phyloP scores from a whole-genome alignment of 2,797 vertebrate genomes.

The Limosa lapponica region DNA sequence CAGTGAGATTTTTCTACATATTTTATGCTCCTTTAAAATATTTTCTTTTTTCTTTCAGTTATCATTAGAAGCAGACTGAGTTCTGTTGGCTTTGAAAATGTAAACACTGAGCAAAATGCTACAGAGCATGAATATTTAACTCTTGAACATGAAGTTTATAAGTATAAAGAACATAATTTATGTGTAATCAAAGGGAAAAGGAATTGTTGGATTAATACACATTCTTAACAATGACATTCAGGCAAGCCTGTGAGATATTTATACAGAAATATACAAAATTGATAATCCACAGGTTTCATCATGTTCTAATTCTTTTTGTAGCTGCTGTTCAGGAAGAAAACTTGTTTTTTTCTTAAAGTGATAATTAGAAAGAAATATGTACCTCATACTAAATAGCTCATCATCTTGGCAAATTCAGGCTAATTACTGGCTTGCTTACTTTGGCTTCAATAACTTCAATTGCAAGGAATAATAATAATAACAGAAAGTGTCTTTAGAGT shows the following conservation, averaged over 20 bases:
- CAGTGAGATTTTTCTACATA: neutral
- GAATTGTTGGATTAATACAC: neutral
- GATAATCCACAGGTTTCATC: neutral
- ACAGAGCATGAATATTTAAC: slow-evolving; percentile 24
- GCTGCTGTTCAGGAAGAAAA: neutral
- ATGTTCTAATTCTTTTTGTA: neutral
- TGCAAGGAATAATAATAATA: neutral
- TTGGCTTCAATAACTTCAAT: neutral
- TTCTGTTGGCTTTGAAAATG: slow-evolving; percentile 43
- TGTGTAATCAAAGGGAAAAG: neutral
- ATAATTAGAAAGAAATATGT: neutral
- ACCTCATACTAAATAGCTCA: neutral
- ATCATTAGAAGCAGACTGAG: slow-evolving; percentile 19
- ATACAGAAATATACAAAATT: neutral
- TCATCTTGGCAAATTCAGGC: slow-evolving; percentile 7
- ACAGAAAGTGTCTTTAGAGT: neutral
- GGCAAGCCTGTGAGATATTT: slow-evolving; percentile 4
- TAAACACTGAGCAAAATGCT: slow-evolving; percentile 9
- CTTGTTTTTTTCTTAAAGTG: neutral
- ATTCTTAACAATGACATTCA: neutral
- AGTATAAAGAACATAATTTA: slow-evolving; percentile 18
- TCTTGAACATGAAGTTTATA: slow-evolving; percentile 14
- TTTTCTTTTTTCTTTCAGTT: slow-evolving; percentile 18
- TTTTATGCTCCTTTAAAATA: neutral
- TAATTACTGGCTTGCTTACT: slow-evolving; percentile 9